Evolutionary conservation across 1,140 invertebrate genomes (phyloP).

Genomic region (Tetragnatha versicolor): DNA sequence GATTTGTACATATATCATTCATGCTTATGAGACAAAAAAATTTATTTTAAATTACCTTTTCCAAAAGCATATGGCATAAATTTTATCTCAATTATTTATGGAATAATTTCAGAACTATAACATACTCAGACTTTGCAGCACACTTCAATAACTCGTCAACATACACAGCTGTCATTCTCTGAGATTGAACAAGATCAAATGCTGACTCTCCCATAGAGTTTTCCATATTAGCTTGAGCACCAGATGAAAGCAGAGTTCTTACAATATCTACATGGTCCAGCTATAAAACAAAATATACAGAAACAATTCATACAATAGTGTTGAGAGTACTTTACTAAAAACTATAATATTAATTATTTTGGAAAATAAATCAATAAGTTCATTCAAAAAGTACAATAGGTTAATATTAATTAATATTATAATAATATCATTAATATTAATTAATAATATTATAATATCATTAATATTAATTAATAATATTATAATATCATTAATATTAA

Average conservation of each 20-base stretch:
- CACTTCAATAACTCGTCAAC: constrained; percentile 72
- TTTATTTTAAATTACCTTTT: too few relatives aligned
- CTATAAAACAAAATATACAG: constrained; percentile 61
- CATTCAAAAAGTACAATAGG: background rate
- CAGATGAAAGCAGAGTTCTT: constrained; percentile 69
- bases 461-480: background rate
- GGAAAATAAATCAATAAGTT: background rate
- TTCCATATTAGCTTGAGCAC: constrained; percentile 70
- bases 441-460: background rate
- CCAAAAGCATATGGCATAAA: too few relatives aligned
- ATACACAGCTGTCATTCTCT: constrained; percentile 69
- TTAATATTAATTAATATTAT: background rate
- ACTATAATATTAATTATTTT: background rate
- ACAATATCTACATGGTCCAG: constrained; percentile 71
- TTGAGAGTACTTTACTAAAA: too few relatives aligned
- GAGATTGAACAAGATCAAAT: constrained; percentile 67
- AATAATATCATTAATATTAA: background rate
- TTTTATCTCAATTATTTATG: too few relatives aligned
- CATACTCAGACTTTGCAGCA: constrained; percentile 72
- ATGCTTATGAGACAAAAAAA: too few relatives aligned
- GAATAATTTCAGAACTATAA: constrained; percentile 4
- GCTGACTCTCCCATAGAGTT: constrained; percentile 70
- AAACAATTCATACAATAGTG: background rate
- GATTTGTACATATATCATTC: too few relatives aligned
- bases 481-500: too few relatives aligned